These are phyloP conservation scores for Apodemus sylvaticus DNA, from an alignment of 2,113 vertebrate genomes.

Conservation along the genomic window DNA sequence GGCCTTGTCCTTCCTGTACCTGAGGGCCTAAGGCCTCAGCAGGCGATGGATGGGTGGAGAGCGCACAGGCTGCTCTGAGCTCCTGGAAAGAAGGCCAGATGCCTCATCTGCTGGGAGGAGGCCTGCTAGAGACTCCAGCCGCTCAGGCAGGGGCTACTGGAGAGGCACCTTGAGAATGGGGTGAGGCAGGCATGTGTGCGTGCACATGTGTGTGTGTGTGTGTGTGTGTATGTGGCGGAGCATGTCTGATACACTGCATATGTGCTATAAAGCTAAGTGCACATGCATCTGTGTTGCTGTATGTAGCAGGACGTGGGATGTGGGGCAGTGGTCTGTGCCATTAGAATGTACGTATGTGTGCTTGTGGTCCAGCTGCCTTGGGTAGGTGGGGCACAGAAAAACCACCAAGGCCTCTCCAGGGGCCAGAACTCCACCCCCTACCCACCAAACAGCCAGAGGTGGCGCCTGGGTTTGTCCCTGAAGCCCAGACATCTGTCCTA, in stretches of 20 bases:
- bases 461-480: background rate
- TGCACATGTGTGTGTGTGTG: background rate
- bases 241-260: background rate
- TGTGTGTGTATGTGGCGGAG: background rate
- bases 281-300: background rate
- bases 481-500: background rate
- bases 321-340: background rate
- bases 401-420: background rate
- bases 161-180: too few species aligned
- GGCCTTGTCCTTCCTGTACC: too few species aligned
- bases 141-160: accelerated
- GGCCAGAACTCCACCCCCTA: background rate
- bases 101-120: background rate
- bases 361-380: background rate
- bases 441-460: background rate
- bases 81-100: background rate
- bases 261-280: background rate
- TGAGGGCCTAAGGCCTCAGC: background rate
- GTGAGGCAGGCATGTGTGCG: too few species aligned
- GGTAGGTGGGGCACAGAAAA: background rate
- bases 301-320: background rate
- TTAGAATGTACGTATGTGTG: background rate
- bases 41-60: too few species aligned
- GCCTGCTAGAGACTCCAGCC: background rate
- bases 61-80: background rate